A percentile compares a stretch with the other conserved stretches of the same genome.
These are phyloP conservation scores for Cathartes aura DNA, from an alignment of 2,113 vertebrate genomes.

Conservation along the genomic window DNA sequence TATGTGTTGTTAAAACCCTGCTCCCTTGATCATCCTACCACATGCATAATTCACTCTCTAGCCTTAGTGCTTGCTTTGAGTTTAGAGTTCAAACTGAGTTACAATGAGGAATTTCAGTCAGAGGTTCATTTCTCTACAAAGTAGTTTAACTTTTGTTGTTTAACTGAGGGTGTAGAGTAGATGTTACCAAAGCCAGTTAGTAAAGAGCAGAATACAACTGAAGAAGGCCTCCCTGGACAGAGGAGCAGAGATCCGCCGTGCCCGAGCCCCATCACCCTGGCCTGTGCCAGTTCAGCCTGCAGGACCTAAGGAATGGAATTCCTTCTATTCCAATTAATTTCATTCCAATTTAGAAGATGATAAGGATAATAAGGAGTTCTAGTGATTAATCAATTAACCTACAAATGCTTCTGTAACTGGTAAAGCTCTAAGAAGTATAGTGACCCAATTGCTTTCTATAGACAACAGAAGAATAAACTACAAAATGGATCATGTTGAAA, in stretches of 20 bases:
- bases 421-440: background rate
- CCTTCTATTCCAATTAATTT: background rate
- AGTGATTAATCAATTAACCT: background rate
- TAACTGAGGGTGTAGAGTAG: background rate
- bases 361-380: background rate
- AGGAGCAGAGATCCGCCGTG: background rate
- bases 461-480: background rate
- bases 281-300: background rate
- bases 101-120: background rate
- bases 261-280: fast-evolving
- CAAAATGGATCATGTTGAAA: background rate
- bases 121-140: background rate
- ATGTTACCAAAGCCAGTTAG: background rate
- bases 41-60: background rate
- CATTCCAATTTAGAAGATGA: background rate
- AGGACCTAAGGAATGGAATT: background rate
- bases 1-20: background rate
- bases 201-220: background rate
- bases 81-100: background rate
- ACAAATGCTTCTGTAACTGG: background rate
- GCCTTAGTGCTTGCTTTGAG: background rate
- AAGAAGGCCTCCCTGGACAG: background rate
- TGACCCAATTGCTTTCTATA: background rate
- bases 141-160: background rate
- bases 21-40: background rate